Evolutionary conservation across 2,888 invertebrate genomes (phyloP).

Genomic region (Drosophila anomelani): DNA sequence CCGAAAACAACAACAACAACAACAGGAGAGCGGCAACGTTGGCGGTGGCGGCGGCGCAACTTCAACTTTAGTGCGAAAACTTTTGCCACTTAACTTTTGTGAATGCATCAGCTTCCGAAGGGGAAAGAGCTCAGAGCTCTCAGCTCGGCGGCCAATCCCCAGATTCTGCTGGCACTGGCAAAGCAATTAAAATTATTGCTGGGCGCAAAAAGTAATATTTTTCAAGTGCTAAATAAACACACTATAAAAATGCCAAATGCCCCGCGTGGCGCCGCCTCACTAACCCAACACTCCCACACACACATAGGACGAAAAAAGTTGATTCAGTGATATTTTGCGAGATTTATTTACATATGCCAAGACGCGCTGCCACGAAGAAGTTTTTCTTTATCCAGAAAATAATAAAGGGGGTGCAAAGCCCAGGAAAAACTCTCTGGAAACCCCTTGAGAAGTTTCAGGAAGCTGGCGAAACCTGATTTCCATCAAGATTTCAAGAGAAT

Average conservation of each 20-base stretch:
- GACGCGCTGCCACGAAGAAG: constrained; percentile 49
- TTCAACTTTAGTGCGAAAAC: constrained; percentile 79
- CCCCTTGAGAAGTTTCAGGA: constrained; percentile 21
- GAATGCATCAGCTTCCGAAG: constrained; percentile 48
- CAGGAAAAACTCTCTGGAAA: constrained; percentile 15
- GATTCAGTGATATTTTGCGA: constrained; percentile 71
- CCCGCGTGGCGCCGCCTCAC: constrained; percentile 29
- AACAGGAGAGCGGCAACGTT: constrained; percentile 22
- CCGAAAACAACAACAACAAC: constrained; percentile 57
- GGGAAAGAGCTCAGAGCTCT: neutral
- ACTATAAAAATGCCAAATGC: constrained; percentile 64
- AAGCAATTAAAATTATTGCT: constrained; percentile 83
- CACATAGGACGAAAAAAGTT: constrained; percentile 48
- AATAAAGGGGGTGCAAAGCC: constrained; percentile 13
- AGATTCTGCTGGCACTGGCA: constrained; percentile 56
- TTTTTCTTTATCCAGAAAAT: constrained; percentile 40
- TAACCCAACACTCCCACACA: constrained; percentile 19
- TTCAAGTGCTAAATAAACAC: constrained; percentile 82
- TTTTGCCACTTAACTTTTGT: constrained; percentile 78
- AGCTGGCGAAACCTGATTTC: constrained; percentile 5
- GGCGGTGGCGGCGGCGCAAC: constrained; percentile 44
- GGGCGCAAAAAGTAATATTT: constrained; percentile 80
- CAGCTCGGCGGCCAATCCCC: constrained; percentile 35
- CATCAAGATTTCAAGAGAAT: neutral
- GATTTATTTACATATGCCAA: constrained; percentile 78